Base-by-base conservation (phyloP, 2,797 vertebrate genomes). In the Benthosema pterotum region DNA sequence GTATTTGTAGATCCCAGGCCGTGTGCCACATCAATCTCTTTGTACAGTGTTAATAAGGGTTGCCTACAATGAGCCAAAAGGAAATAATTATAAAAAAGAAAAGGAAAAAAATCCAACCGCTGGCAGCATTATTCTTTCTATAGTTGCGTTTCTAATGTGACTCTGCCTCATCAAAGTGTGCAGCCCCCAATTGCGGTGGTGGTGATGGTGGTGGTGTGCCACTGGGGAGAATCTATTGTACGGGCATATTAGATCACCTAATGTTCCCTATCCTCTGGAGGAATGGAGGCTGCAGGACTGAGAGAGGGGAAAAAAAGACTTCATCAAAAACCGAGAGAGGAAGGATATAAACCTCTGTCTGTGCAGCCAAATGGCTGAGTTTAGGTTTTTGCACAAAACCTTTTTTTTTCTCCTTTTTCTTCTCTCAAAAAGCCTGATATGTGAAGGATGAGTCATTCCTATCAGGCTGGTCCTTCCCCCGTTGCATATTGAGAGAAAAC, bases 401-500 rank as follows among this genome's bases (percentile, higher is more conserved):
- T 11, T 54, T 42, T 32, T 32, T 42, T 28, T n/a, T n/a, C n/a
- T n/a, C n/a, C n/a, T n/a, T n/a, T n/a, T n/a, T n/a, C n/a, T n/a
- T n/a, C n/a, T n/a, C n/a, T n/a, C n/a, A n/a, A 15, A 54, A 43
- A 18, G 42, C 16, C 58, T 55, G 1, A 55, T 14, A 25, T 32
- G 8, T 32, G 22, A 11, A 55, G 28, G 15, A 49, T 61, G 45
- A 67, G 52, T 60, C 51, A 65, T 15, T 16, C 15, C 4, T 11
- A 12, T 28, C n/a, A 32, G 6, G 28, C 28, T 7, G 51, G 51
- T 52, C 52, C 51, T 63, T 32, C 47, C 25, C 25, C 49, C 5
- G 18, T 25, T 28, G 12, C n/a, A 19, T 11, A 52, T 18, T n/a
- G 19, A 52, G 7, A 6, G 28, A 32, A 52, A 52, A 28, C 22